A percentile compares a stretch with the other conserved stretches of the same genome.
These are phyloP conservation scores for Polyploca ridens DNA, from an alignment of 2,888 invertebrate genomes.

Conservation along the genomic window DNA sequence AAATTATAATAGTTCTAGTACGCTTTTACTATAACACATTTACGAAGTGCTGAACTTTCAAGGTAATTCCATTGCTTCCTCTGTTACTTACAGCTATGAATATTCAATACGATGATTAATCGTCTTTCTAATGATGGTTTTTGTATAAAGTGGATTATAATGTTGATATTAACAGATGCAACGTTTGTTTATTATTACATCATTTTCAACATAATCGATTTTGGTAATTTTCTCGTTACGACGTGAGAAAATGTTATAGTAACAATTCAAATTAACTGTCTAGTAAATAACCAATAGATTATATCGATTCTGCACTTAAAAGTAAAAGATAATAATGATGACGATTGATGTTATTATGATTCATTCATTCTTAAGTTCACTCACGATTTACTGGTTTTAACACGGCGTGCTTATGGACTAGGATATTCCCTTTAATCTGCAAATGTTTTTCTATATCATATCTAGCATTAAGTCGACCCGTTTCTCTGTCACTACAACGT, in stretches of 20 bases:
- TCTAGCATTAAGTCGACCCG: no score
- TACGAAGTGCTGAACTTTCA: neutral
- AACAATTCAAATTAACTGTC: neutral
- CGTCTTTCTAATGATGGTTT: constrained; percentile 26
- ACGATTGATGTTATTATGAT: neutral
- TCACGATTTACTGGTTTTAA: neutral
- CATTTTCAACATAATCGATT: constrained; percentile 32
- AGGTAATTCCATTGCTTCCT: neutral
- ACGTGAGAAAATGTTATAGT: neutral
- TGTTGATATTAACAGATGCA: constrained; percentile 27
- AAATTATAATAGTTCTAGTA: neutral
- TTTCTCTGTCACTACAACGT: no score
- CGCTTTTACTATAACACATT: neutral
- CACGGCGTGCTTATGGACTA: neutral
- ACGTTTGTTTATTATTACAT: constrained; percentile 48
- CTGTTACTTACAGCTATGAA: constrained; percentile 23
- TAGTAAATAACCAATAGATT: constrained; percentile 4
- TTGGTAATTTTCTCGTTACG: neutral
- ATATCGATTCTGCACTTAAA: neutral
- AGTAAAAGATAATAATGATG: neutral
- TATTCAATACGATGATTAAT: constrained; percentile 31
- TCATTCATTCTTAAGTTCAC: no score
- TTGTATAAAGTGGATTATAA: neutral
- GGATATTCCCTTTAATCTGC: neutral
- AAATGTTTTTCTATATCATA: no score